phyloP scores from a whole-genome alignment of 2,797 vertebrate species.

The Pipistrellus kuhlii region DNA sequence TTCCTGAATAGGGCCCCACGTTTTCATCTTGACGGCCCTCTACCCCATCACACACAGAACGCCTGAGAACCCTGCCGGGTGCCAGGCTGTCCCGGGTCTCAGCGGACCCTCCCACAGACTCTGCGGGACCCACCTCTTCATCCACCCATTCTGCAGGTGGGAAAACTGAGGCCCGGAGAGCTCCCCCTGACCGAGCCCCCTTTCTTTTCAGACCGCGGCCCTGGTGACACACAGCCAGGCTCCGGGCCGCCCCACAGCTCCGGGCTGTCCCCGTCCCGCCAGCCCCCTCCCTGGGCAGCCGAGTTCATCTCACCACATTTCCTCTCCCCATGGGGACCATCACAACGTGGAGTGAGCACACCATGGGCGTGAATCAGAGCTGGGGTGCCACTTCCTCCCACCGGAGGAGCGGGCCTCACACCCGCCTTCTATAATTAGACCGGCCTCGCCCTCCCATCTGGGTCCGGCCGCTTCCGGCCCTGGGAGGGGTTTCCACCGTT shows the following conservation, averaged over 20 bases:
- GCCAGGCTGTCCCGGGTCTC: neutral
- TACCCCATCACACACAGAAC: fast-evolving
- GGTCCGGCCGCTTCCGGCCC: constrained; percentile 42
- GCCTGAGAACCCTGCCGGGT: fast-evolving
- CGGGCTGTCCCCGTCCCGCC: fast-evolving
- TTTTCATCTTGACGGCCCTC: neutral
- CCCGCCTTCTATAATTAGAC: constrained; percentile 64
- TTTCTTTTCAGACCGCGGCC: neutral
- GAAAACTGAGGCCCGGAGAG: neutral
- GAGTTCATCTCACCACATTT: neutral
- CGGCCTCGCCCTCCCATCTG: neutral
- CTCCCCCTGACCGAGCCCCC: neutral
- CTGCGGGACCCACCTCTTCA: fast-evolving
- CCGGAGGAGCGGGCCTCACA: neutral
- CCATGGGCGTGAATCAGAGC: constrained; percentile 48
- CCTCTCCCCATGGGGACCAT: neutral
- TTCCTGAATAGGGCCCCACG: neutral
- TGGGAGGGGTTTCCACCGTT: neutral
- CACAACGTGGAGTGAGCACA: neutral
- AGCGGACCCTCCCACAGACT: fast-evolving
- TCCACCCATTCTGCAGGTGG: neutral
- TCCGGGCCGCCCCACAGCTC: neutral
- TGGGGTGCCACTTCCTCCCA: constrained; percentile 63
- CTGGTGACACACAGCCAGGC: fast-evolving
- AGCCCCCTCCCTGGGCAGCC: fast-evolving